Evolutionary conservation across 2,113 vertebrate species (phyloP), one percentile per base, ranked within the genome.

Genomic region (Melanotaenia duboulayi): DNA sequence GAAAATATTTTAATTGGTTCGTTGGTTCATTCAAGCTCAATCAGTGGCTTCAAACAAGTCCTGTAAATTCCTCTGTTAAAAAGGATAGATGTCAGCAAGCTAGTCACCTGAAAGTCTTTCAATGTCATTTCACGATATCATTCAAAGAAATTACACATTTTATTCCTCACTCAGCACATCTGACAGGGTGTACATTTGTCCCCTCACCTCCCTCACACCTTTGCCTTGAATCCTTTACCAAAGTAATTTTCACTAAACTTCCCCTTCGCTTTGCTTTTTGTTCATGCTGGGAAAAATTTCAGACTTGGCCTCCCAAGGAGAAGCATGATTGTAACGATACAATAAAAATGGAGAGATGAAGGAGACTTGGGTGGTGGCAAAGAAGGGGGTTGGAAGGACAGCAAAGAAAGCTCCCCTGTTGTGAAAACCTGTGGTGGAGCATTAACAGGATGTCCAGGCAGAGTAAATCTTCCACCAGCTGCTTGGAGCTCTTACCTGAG

Each of bases 271-370:
- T 16, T 14, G 2, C 5, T 64, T 68, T 22, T 49, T 48, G 42
- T 64, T 72, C 55, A 83, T 70, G 63, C 78, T 75, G 76, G 57
- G 65, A 60, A 71, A 48, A 87, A 80, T 89, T 75, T 85, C 78
- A 74, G 61, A 37, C 69, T 51, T 37, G 74, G 25, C 76, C 76
- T 84, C 85, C 89, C 48, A 71, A 64, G 11, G 87, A 64, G 89
- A 83, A 70, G 61, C 3, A 13, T 74, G 83, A 92, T 91, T 83
- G 69, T 80, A 79, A 89, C 82, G 85, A 84, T 48, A 86, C 78
- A 71, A 87, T 89, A 86, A 90, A 92, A 89, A 90, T 88, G 78
- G 82, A 90, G 89, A 90, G 65, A 73, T 4, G 61, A 40, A 68
- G 74, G 59, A 82, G 82, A 66, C 55, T 66, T n/a, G 8, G 62